Evolutionary conservation across 2,797 vertebrate species (phyloP).

Genomic region (Propithecus deckenii): DNA sequence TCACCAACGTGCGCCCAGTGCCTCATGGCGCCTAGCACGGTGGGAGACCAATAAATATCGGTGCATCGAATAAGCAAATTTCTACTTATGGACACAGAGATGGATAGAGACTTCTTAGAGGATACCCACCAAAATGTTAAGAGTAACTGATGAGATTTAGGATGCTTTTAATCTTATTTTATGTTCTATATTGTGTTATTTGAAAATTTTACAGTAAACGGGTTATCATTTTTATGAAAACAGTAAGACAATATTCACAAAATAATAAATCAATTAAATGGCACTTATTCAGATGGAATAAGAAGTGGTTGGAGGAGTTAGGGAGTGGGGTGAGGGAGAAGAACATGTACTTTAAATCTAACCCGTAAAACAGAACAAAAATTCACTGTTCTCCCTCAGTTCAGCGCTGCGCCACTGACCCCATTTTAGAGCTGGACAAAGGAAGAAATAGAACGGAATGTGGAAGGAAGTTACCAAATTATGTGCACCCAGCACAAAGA

Average conservation of each 20-base stretch:
- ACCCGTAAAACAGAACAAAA: background rate
- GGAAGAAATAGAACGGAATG: rapidly evolving
- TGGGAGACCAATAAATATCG: background rate
- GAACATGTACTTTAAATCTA: background rate
- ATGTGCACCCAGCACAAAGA: rapidly evolving
- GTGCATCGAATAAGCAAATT: background rate
- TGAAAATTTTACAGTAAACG: background rate
- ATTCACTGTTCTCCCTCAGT: background rate
- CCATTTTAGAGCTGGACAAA: background rate
- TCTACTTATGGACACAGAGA: background rate
- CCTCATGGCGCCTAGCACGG: background rate
- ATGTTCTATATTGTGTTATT: background rate
- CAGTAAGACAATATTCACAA: background rate
- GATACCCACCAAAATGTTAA: background rate
- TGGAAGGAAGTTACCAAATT: rapidly evolving
- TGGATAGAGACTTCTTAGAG: background rate
- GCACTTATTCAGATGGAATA: background rate
- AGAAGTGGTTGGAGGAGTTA: background rate
- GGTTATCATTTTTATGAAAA: conserved; percentile 8
- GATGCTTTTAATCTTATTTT: background rate
- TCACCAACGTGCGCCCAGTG: too few species aligned
- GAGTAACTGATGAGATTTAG: background rate
- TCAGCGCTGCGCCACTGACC: background rate
- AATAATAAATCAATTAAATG: background rate
- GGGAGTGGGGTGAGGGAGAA: background rate